Conservation (phyloP, 2,113 vertebrate genomes). For the Myotis brandtii region DNA sequence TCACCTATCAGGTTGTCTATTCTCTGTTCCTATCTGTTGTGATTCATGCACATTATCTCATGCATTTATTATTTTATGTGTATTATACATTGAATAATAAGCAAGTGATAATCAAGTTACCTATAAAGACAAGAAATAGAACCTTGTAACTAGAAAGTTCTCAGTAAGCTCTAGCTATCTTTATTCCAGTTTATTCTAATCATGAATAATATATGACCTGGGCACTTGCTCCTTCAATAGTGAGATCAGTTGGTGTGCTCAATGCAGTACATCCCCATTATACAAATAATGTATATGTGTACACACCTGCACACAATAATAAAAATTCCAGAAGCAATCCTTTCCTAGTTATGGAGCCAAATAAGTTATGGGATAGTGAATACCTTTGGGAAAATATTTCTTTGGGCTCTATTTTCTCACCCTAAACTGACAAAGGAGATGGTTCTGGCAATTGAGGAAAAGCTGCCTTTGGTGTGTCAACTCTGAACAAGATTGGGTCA, state of each 20-base stretch:
- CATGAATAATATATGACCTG: slow-evolving; percentile 19
- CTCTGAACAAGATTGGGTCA: slow-evolving; percentile 71
- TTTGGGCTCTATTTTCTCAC: slow-evolving; percentile 9
- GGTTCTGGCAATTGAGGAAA: slow-evolving; percentile 28
- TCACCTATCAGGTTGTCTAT: background rate
- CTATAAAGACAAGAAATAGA: background rate
- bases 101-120: background rate
- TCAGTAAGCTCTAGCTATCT: background rate
- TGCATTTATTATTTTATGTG: slow-evolving; percentile 34
- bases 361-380: slow-evolving; percentile 7
- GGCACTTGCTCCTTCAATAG: background rate
- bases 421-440: slow-evolving; percentile 50
- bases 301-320: background rate
- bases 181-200: slow-evolving; percentile 7
- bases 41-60: background rate
- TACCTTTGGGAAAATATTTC: slow-evolving; percentile 43
- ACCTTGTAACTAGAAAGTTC: background rate
- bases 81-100: slow-evolving; percentile 29
- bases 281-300: background rate
- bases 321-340: slow-evolving; percentile 31
- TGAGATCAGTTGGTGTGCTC: background rate
- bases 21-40: slow-evolving; percentile 11
- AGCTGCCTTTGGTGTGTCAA: slow-evolving; percentile 65
- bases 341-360: slow-evolving; percentile 22
- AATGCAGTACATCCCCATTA: background rate